Percentiles rank a stretch among this genome's conserved stretches.
These are phyloP conservation scores for Xestobium rufovillosum DNA, from an alignment of 2,888 invertebrate genomes.

Conservation along the genomic window DNA sequence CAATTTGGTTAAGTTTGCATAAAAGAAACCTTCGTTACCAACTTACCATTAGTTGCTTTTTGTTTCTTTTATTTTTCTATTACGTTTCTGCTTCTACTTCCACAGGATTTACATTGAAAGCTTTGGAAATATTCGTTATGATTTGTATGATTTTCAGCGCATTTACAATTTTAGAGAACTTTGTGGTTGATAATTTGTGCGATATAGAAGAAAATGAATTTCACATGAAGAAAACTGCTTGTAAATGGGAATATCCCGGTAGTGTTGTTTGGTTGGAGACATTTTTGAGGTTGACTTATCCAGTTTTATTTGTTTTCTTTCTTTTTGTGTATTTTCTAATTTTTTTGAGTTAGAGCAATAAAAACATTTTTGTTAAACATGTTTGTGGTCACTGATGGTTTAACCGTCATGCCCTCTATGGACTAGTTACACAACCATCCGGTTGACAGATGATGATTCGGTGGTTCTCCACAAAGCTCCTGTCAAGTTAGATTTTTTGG, in stretches of 20 bases:
- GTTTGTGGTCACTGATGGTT: too few relatives aligned
- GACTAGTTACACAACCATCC: too few relatives aligned
- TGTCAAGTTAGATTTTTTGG: too few relatives aligned
- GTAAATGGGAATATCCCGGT: conserved; percentile 14
- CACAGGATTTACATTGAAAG: conserved; percentile 24
- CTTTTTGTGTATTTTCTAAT: too few relatives aligned
- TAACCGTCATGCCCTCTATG: too few relatives aligned
- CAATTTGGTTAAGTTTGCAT: conserved; percentile 25
- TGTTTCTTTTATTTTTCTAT: conserved; percentile 19
- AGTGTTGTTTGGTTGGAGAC: conserved; percentile 17
- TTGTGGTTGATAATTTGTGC: conserved; percentile 19
- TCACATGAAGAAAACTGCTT: conserved; percentile 13
- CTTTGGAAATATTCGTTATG: conserved; percentile 26
- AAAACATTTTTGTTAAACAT: too few relatives aligned
- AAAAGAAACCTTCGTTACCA: conserved; percentile 18
- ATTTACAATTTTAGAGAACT: conserved; percentile 24
- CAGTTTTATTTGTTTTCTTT: conserved; percentile 24
- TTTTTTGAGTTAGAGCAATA: too few relatives aligned
- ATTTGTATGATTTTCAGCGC: conserved; percentile 22
- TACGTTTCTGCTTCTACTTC: conserved; percentile 18
- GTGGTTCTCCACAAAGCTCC: too few relatives aligned
- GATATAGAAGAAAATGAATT: conserved; percentile 15
- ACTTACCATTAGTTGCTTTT: conserved; percentile 18
- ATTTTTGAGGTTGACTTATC: conserved; percentile 19
- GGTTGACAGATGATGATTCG: too few relatives aligned